A percentile compares a stretch with the other conserved stretches of the same genome.
These are phyloP conservation scores for Penaeus indicus DNA, from an alignment of 1,140 invertebrate species.

Conservation along the genomic window DNA sequence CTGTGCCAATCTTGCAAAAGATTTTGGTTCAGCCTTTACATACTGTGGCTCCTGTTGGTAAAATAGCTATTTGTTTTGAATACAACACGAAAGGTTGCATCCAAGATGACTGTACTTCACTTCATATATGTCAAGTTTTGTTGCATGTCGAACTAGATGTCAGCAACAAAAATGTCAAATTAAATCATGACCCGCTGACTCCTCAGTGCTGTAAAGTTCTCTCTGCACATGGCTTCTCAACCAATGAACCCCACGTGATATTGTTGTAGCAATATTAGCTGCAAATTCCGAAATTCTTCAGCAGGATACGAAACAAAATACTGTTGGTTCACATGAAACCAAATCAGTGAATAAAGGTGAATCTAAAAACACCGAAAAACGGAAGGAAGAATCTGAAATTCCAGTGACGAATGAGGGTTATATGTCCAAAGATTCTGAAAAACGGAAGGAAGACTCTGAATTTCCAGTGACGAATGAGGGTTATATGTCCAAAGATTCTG, in stretches of 20 bases:
- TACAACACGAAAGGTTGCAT: neutral
- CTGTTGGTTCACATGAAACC: neutral
- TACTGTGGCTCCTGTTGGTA: neutral
- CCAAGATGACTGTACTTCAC: neutral
- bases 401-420: too few relatives aligned
- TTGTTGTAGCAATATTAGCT: neutral
- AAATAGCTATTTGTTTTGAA: neutral
- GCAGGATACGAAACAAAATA: neutral
- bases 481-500: too few relatives aligned
- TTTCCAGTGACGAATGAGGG: too few relatives aligned
- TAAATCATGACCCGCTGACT: neutral
- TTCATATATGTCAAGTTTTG: conserved; percentile 13
- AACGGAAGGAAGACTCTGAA: too few relatives aligned
- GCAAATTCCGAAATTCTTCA: neutral
- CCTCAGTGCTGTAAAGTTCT: neutral
- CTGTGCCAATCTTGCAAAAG: neutral
- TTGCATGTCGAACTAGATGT: neutral
- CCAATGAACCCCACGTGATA: conserved; percentile 23
- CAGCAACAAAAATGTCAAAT: neutral
- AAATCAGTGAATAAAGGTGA: too few relatives aligned
- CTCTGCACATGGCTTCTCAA: neutral
- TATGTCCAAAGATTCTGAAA: too few relatives aligned
- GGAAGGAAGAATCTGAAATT: too few relatives aligned
- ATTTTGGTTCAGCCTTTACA: neutral
- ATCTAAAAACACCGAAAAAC: too few relatives aligned